Percentiles rank a stretch among this genome's conserved stretches.
phyloP scores from a whole-genome alignment of 2,113 vertebrate species.

The Cyphomyrus plagiostoma region DNA sequence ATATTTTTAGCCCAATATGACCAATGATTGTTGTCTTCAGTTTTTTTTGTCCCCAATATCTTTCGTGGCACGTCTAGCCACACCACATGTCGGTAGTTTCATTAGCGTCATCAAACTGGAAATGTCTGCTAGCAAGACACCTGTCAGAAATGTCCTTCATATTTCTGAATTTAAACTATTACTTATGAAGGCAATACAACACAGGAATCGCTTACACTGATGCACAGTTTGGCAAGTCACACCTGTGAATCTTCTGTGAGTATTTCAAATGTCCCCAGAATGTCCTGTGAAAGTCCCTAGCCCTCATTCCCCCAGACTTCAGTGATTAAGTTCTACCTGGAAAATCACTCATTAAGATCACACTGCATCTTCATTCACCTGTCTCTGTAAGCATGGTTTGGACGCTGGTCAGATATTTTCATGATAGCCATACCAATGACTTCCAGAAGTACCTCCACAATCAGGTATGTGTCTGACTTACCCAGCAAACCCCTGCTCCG shows the following conservation, averaged over 20 bases:
- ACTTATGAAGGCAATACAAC: neutral
- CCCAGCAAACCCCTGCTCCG: slow-evolving; percentile 73
- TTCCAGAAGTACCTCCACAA: neutral
- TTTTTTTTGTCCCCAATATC: neutral
- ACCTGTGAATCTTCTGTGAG: neutral
- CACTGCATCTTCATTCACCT: neutral
- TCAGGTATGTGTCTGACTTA: slow-evolving; percentile 39
- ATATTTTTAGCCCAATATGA: neutral
- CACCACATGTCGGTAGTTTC: neutral
- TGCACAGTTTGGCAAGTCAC: neutral
- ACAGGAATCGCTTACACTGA: neutral
- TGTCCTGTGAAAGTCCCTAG: neutral
- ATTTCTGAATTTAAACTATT: neutral
- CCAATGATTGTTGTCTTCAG: neutral
- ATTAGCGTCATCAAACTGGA: neutral
- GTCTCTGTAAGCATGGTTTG: neutral
- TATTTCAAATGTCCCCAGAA: neutral
- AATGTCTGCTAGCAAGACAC: neutral
- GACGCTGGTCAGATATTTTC: neutral
- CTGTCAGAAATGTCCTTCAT: neutral
- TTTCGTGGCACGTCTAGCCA: neutral
- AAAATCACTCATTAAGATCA: neutral
- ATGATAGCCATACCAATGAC: neutral
- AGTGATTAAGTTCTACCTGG: neutral
- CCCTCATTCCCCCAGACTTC: neutral